Evolutionary conservation across 2,888 invertebrate species (phyloP), one percentile per base, ranked within the genome.

Genomic region (Thera obeliscata): DNA sequence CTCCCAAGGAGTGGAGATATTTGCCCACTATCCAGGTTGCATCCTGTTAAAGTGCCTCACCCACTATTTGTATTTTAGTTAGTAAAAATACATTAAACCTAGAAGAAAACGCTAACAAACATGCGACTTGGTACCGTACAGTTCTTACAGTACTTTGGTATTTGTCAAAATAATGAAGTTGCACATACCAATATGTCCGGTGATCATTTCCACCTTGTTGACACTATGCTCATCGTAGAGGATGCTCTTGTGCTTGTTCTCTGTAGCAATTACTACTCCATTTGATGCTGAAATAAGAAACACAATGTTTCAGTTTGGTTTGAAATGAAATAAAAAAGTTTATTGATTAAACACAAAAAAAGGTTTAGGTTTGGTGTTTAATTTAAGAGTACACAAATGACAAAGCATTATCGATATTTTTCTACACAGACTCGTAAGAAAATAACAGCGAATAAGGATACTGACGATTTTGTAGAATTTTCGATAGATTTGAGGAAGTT

Each of bases 191-290:
- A 93, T 93, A 85, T 99, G 98, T 64, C 97, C 96, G 0, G 98
- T 98, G 64, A 99, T 96, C 95, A 97, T 97, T 89, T 99, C 99
- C 6, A 99, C 98, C 88, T 99, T 99, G 86, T 97, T 96, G 7
- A 99, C 98, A 80, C 98, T 98, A 85, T 98, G 98, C 82, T 99
- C 99, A 91, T 99, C 99, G 78, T 98, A 98, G 36, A 99, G 91
- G 73, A 98, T 96, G 3, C 99, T 99, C 87, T 99, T 99, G 93
- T 98, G 98, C 87, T 99, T 99, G 88, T 99, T 99, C 88, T 99
- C 99, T 3, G 99, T 99, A 0, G 99, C 99, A 78, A 99, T 95
- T 22, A 99, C 99, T 7, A 99, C 98, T 36, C 99, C 99, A 95
- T 99, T 99, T 46, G 97, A 97, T 7, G 99, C 99, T 98, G 88